A percentile compares a stretch with the other conserved stretches of the same genome.
phyloP scores from a whole-genome alignment of 2,113 vertebrate genomes.

The Smithornis capensis region DNA sequence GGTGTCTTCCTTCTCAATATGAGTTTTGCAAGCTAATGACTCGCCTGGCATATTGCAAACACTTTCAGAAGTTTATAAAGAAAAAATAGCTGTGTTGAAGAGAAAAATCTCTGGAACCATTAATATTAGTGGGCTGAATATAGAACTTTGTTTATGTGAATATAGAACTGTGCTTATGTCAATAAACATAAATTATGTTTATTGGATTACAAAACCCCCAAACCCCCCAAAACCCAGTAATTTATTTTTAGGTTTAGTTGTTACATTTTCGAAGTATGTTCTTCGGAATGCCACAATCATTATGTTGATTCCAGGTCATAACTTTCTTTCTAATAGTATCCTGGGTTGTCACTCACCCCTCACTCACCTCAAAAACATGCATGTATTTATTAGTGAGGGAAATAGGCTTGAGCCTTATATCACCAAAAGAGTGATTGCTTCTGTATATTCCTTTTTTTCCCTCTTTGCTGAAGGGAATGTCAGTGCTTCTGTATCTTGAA shows the following conservation, averaged over 20 bases:
- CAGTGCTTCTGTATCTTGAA: neutral
- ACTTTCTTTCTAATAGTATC: neutral
- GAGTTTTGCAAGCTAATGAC: neutral
- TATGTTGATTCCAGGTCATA: neutral
- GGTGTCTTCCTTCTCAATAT: neutral
- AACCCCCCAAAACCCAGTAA: neutral
- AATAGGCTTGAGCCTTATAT: neutral
- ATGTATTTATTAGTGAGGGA: neutral
- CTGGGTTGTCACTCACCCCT: neutral
- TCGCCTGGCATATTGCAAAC: neutral
- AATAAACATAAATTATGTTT: neutral
- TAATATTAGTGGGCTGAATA: neutral
- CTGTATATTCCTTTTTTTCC: neutral
- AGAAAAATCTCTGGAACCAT: neutral
- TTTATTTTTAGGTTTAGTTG: neutral
- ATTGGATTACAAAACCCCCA: neutral
- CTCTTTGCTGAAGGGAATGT: neutral
- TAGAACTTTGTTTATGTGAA: neutral
- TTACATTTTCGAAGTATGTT: neutral
- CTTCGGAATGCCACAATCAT: neutral
- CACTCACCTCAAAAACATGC: neutral
- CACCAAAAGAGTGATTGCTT: neutral
- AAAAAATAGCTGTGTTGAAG: neutral
- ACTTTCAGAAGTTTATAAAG: neutral
- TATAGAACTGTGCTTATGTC: neutral